Conservation (phyloP, 2,888 invertebrate genomes). For the Koerneria pararmatus region DNA sequence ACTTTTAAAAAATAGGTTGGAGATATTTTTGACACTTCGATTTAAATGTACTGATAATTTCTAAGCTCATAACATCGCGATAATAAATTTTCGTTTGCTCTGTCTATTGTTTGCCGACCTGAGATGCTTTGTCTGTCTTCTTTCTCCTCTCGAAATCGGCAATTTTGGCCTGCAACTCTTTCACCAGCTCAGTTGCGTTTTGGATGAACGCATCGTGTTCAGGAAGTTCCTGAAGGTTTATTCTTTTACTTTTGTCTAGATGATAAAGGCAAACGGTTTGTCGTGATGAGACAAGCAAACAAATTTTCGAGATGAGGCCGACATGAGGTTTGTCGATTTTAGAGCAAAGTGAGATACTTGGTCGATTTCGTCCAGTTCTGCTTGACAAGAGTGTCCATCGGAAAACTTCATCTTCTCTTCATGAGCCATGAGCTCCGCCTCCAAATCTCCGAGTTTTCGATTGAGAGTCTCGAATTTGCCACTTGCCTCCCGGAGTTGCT, state of each 20-base stretch:
- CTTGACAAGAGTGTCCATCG: constrained; percentile 3
- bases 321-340: no score
- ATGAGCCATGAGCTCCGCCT: constrained; percentile 24
- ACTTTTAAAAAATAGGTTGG: neutral
- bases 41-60: no score
- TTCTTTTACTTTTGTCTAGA: neutral
- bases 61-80: no score
- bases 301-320: no score
- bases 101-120: constrained; percentile 16
- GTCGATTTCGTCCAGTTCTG: constrained; percentile 19
- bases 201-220: neutral
- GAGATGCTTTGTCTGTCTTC: constrained; percentile 36
- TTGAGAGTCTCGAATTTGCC: constrained; percentile 13
- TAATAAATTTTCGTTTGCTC: no score
- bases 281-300: no score
- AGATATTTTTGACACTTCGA: no score
- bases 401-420: constrained; percentile 23
- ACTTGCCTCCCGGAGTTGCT: no score
- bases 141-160: constrained; percentile 32
- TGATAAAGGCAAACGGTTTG: neutral
- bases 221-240: constrained; percentile 22
- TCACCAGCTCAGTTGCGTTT: constrained; percentile 15
- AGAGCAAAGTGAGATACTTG: no score
- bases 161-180: constrained; percentile 24
- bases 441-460: constrained; percentile 13